A percentile compares a stretch with the other conserved stretches of the same genome.
phyloP scores from a whole-genome alignment of 2,113 vertebrate species.

The Melanerpes aurifrons region DNA sequence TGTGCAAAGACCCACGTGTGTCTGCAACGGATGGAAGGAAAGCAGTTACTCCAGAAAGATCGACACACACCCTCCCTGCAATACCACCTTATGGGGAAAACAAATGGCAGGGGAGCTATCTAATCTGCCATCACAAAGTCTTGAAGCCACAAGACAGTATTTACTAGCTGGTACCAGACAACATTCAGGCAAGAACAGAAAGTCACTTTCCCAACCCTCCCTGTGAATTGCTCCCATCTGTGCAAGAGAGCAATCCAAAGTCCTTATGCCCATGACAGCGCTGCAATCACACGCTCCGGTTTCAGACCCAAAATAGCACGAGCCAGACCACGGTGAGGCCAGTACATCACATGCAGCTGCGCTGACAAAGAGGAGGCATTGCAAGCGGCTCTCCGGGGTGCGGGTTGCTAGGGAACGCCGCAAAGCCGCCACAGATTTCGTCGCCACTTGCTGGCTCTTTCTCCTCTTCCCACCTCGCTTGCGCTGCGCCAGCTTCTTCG shows the following conservation, averaged over 20 bases:
- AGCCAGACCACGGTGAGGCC: slow-evolving; percentile 5
- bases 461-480: slow-evolving; percentile 14
- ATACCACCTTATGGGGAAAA: neutral
- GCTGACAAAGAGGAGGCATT: slow-evolving; percentile 30
- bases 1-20: neutral
- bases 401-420: slow-evolving; percentile 56
- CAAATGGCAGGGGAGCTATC: slow-evolving; percentile 13
- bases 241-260: slow-evolving; percentile 65
- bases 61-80: neutral
- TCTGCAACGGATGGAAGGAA: neutral
- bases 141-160: slow-evolving; percentile 36
- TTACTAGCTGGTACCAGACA: slow-evolving; percentile 65
- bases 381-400: neutral
- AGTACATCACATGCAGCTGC: slow-evolving; percentile 47
- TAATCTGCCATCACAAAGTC: neutral
- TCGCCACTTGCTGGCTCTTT: slow-evolving; percentile 4
- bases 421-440: slow-evolving; percentile 4
- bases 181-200: slow-evolving; percentile 62
- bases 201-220: slow-evolving; percentile 45
- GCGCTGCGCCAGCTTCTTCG: neutral
- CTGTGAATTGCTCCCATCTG: slow-evolving; percentile 66
- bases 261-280: slow-evolving; percentile 47
- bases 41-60: slow-evolving; percentile 4
- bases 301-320: slow-evolving; percentile 50
- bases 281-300: slow-evolving; percentile 40